Conservation (phyloP, 2,113 vertebrate species). For the Channa maculata region DNA sequence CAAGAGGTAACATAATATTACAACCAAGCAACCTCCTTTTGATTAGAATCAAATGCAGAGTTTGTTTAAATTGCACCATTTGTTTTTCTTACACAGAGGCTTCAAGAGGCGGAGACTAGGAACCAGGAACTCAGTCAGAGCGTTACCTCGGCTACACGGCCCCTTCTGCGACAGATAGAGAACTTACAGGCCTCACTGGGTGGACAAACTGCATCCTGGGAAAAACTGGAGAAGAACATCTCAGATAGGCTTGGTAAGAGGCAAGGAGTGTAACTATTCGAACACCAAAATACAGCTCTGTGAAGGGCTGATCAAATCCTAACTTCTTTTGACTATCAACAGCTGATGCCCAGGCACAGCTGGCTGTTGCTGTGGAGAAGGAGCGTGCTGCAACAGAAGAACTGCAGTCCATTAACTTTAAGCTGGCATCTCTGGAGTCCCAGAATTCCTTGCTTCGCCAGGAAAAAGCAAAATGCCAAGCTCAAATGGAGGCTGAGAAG, state of each 20-base stretch:
- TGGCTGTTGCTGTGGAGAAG: slow-evolving; percentile 93
- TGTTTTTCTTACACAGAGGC: slow-evolving; percentile 82
- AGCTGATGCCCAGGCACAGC: slow-evolving; percentile 92
- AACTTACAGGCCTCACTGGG: slow-evolving; percentile 93
- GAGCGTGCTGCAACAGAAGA: slow-evolving; percentile 93
- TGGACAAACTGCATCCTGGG: slow-evolving; percentile 93
- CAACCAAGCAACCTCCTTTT: not conserved
- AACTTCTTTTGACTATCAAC: not conserved
- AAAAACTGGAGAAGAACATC: slow-evolving; percentile 95
- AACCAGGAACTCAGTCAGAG: slow-evolving; percentile 97
- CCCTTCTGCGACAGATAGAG: slow-evolving; percentile 95
- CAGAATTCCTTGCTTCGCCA: slow-evolving; percentile 93
- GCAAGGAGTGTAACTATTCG: not conserved
- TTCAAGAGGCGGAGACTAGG: slow-evolving; percentile 93
- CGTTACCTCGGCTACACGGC: slow-evolving; percentile 93
- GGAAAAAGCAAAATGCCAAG: slow-evolving; percentile 90
- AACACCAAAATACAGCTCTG: not conserved
- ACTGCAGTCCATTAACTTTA: slow-evolving; percentile 87
- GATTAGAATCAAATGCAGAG: not conserved
- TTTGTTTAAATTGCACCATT: not conserved
- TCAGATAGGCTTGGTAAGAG: slow-evolving; percentile 93
- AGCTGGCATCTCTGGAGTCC: slow-evolving; percentile 91
- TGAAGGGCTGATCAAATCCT: not conserved
- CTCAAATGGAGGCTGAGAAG: slow-evolving; percentile 91
- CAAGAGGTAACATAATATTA: slow-evolving; percentile 87